Percentiles rank a stretch among this genome's conserved stretches.
phyloP scores from a whole-genome alignment of 1,140 invertebrate species.

The Rhysida immarginata region DNA sequence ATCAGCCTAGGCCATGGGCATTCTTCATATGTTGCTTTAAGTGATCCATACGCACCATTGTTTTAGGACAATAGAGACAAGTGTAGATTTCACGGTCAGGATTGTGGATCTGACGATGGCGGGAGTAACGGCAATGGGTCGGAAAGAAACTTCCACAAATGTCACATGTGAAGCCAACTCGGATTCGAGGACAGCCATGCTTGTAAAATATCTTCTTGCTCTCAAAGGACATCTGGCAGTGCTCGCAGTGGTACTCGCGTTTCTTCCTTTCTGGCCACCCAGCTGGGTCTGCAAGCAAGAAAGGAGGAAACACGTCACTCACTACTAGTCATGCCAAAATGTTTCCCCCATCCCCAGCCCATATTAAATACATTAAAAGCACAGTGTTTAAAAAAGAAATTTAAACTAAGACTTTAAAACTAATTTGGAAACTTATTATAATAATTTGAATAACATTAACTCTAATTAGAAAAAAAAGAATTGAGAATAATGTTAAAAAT shows the following conservation, averaged over 20 bases:
- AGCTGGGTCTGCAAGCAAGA: slow-evolving; percentile 10
- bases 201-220: slow-evolving; percentile 10
- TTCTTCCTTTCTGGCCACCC: slow-evolving; percentile 10
- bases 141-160: slow-evolving; percentile 9
- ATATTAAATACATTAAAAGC: too few relatives aligned
- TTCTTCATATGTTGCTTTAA: slow-evolving; percentile 6
- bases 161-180: slow-evolving; percentile 10
- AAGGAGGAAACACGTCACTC: slow-evolving; percentile 9
- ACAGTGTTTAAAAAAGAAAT: too few relatives aligned
- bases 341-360: too few relatives aligned
- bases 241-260: slow-evolving; percentile 11
- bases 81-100: slow-evolving; percentile 9
- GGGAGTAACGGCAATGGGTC: slow-evolving; percentile 7
- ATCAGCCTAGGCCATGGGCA: too few relatives aligned
- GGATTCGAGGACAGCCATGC: slow-evolving; percentile 6
- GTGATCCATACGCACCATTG: slow-evolving; percentile 10
- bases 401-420: too few relatives aligned
- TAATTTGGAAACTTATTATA: too few relatives aligned
- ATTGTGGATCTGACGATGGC: slow-evolving; percentile 10
- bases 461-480: too few relatives aligned
- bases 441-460: too few relatives aligned
- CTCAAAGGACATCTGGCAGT: slow-evolving; percentile 8
- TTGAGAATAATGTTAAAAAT: too few relatives aligned
- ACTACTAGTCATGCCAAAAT: too few relatives aligned
- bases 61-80: slow-evolving; percentile 6